A percentile compares a stretch with the other conserved stretches of the same genome.
Evolutionary conservation across 2,888 invertebrate species (phyloP).

Genomic region (Drosophila pseudotalamancana): DNA sequence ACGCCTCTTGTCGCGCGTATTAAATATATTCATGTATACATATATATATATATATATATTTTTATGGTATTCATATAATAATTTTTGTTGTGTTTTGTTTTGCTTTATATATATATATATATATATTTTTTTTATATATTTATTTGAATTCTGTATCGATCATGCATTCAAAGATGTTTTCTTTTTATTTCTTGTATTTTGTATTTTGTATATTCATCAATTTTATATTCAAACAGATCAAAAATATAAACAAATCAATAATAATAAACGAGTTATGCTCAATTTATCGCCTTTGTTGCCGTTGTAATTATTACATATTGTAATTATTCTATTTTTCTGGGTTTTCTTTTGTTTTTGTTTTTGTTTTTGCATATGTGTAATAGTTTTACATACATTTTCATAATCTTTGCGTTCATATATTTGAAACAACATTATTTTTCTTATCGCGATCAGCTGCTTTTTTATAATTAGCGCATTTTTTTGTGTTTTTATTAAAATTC

Average conservation of each 20-base stretch:
- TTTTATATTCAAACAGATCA: constrained; percentile 4
- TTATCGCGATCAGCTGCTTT: constrained; percentile 28
- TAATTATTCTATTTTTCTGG: constrained; percentile 27
- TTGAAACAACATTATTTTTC: constrained; percentile 1
- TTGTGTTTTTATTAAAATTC: constrained; percentile 55
- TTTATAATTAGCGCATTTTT: constrained; percentile 11
- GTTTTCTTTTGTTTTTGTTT: not conserved
- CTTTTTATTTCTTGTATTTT: constrained; percentile 7
- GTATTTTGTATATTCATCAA: constrained; percentile 17
- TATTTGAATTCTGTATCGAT: constrained; percentile 36
- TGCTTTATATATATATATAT: not conserved
- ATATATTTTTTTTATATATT: constrained; percentile 26
- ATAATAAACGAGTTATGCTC: constrained; percentile 22
- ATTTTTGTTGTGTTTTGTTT: too few relatives aligned
- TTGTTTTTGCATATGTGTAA: constrained; percentile 21
- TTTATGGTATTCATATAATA: not conserved
- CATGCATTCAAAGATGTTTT: constrained; percentile 26
- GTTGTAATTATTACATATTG: constrained; percentile 18
- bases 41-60: constrained; percentile 21
- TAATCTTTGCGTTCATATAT: constrained; percentile 24
- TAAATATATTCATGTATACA: constrained; percentile 29
- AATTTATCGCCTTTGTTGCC: constrained; percentile 41
- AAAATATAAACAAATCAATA: constrained; percentile 3
- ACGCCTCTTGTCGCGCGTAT: constrained; percentile 35
- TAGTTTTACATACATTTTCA: constrained; percentile 44